Base-by-base conservation (phyloP, 2,888 invertebrate species). In the Germaria angustata region DNA sequence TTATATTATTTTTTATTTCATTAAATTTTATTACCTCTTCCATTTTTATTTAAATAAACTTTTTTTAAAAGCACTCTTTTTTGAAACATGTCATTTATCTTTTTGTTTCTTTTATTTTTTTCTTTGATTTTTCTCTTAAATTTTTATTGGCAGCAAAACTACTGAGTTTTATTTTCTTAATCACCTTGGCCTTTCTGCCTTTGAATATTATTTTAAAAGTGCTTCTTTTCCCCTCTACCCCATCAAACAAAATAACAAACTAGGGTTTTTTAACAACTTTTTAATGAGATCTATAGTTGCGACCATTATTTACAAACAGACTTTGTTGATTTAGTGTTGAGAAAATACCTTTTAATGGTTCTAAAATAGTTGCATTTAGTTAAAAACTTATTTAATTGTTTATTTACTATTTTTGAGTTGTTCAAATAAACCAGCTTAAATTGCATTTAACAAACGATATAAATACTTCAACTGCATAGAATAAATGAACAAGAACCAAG, bases 331-430 rank as follows among this genome's bases (percentile, higher is more conserved):
- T 71, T 55, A 65, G 36, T 55, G 69, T 55, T 71, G 36, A 39
- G 57, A 71, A 63, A 78, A 71, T 71, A 71, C 53, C 68, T 71
- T 59, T 68, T 63, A 78, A 71, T 71, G 71, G 46, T 28, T 71
- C 36, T 41, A 28, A 63, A 71, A 46, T 71, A 63, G 55, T 69
- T 53, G 36, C 7, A 49, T 55, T 46, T 41, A 53, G 53, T 71
- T 71, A 2, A 28, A n/a, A 71, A 55, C 55, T 78, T 65, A 9
- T 76, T 49, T 68, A 68, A 76, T 76, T 76, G 66, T 76, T 71
- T 77, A 44, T 53, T 68, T 59, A 49, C 44, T 51, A 61, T 51
- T 63, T 69, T 36, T 34, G 20, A 49, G 22, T 57, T 46, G 13
- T 51, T 61, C 41, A 34, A 22, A 59, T 68, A 59, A 73, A 73